Evolutionary conservation across 2,797 vertebrate species (phyloP).

Genomic region (Graptemys geographica): DNA sequence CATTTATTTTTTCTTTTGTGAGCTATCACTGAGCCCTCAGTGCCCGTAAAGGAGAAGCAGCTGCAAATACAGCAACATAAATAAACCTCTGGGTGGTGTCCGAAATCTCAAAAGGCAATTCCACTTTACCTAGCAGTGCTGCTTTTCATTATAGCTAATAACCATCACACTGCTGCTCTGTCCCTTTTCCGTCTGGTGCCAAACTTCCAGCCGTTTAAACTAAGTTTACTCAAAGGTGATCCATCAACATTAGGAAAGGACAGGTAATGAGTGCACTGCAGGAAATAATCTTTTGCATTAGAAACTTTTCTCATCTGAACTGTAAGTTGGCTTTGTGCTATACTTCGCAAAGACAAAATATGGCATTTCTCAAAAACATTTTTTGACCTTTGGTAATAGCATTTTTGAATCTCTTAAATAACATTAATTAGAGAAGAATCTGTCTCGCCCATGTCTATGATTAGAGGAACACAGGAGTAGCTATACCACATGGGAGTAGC

Average conservation of each 20-base stretch:
- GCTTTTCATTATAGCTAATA: accelerated
- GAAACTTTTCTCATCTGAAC: accelerated
- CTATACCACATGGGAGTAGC: neutral
- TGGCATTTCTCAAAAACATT: neutral
- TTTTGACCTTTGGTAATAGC: neutral
- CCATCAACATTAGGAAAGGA: neutral
- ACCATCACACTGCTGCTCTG: neutral
- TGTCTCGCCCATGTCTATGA: neutral
- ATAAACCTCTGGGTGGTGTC: conserved; percentile 63
- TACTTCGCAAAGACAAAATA: neutral
- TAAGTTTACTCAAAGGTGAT: neutral
- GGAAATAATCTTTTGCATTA: neutral
- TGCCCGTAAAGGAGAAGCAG: neutral
- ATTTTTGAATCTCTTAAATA: neutral
- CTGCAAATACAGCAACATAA: neutral
- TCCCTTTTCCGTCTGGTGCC: neutral
- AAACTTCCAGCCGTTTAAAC: neutral
- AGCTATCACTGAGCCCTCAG: neutral
- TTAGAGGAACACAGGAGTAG: neutral
- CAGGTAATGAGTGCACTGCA: accelerated
- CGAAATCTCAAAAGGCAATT: neutral
- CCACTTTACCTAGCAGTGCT: accelerated
- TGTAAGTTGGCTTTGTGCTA: neutral
- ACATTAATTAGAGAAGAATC: neutral
- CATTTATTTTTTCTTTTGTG: neutral